These are phyloP conservation scores for Campylorhamphus procurvoides DNA, from an alignment of 2,113 vertebrate genomes.

Conservation along the genomic window DNA sequence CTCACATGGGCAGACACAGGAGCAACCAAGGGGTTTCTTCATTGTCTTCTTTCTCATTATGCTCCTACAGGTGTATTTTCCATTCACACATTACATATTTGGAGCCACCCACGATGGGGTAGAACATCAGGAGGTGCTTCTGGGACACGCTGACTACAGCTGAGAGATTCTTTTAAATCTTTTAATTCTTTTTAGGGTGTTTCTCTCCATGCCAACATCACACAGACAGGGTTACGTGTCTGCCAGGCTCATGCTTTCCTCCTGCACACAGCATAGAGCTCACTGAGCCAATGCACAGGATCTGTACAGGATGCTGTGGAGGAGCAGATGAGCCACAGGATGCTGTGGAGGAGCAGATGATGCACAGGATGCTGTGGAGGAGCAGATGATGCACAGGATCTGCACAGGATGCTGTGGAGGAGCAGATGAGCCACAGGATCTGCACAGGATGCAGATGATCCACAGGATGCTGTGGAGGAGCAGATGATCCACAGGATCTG, in stretches of 20 bases:
- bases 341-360: no score
- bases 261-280: no score
- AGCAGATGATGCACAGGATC: no score
- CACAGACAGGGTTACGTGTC: rapidly evolving
- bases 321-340: no score
- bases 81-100: neutral
- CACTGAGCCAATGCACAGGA: no score
- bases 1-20: rapidly evolving
- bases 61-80: neutral
- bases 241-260: neutral
- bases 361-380: no score
- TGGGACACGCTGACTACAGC: neutral
- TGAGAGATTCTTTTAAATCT: neutral
- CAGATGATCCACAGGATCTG: no score
- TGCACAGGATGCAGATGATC: no score
- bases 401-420: no score
- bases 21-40: neutral
- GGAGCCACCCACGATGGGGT: neutral
- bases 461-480: no score
- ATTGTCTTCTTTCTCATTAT: neutral
- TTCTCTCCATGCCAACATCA: neutral
- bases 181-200: neutral
- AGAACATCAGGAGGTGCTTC: neutral
- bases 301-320: no score
- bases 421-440: no score